phyloP scores from a whole-genome alignment of 2,888 invertebrate species.

The Helicoverpa assulta region DNA sequence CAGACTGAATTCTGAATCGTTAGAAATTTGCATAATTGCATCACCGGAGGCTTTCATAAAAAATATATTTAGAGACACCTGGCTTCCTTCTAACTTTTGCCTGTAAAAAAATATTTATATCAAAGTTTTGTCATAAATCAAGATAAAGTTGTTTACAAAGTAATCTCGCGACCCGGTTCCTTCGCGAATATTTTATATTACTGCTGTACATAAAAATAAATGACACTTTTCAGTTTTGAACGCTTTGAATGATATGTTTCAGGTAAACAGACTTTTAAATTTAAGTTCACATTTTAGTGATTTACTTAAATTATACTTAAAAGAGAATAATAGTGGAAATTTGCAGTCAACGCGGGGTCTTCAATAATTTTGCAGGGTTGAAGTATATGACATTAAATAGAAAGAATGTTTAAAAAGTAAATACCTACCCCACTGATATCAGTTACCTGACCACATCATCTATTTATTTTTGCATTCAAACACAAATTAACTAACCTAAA shows the following conservation, averaged over 20 bases:
- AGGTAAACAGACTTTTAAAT: neutral
- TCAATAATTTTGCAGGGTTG: too few relatives aligned
- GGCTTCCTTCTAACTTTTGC: constrained; percentile 82
- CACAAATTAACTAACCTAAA: too few relatives aligned
- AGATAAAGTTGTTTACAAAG: constrained; percentile 88
- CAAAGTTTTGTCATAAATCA: constrained; percentile 89
- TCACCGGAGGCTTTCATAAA: constrained; percentile 80
- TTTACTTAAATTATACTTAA: too few relatives aligned
- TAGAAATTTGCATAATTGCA: constrained; percentile 87
- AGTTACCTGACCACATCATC: too few relatives aligned
- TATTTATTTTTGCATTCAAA: too few relatives aligned
- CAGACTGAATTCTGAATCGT: constrained; percentile 67
- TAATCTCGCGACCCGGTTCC: constrained; percentile 80
- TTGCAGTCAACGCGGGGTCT: too few relatives aligned
- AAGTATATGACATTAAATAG: too few relatives aligned
- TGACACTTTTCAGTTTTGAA: constrained; percentile 65
- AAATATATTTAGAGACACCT: constrained; percentile 88
- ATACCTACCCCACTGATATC: too few relatives aligned
- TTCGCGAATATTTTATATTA: constrained; percentile 65
- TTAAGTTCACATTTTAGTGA: too few relatives aligned
- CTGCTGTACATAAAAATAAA: constrained; percentile 69
- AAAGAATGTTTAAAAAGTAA: too few relatives aligned
- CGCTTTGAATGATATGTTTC: constrained; percentile 53
- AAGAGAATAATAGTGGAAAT: too few relatives aligned
- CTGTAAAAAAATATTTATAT: constrained; percentile 87